phyloP scores from a whole-genome alignment of 2,888 invertebrate genomes.

The Phalangium opilio region DNA sequence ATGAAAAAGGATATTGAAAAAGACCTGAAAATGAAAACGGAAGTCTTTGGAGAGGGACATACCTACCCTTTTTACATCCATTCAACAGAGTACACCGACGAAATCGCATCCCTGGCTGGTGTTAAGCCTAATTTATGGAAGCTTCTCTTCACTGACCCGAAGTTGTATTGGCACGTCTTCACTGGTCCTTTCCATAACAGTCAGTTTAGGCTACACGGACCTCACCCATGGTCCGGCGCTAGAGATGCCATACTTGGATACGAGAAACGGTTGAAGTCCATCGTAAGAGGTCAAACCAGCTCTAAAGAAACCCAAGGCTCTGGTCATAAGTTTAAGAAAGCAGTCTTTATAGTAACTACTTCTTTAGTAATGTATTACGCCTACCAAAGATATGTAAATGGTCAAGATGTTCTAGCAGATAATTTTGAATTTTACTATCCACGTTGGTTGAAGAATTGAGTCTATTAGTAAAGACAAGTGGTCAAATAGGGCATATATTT shows the following conservation, averaged over 20 bases:
- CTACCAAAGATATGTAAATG: too few relatives aligned
- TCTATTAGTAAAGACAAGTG: too few relatives aligned
- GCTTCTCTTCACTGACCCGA: constrained; percentile 23
- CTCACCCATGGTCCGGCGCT: constrained; percentile 32
- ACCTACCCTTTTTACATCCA: constrained; percentile 17
- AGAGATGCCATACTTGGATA: constrained; percentile 31
- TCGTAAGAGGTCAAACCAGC: too few relatives aligned
- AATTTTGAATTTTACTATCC: too few relatives aligned
- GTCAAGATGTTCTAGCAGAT: too few relatives aligned
- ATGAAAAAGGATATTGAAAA: constrained; percentile 29
- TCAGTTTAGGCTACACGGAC: constrained; percentile 31
- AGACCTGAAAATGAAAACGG: constrained; percentile 19
- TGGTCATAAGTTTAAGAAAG: too few relatives aligned
- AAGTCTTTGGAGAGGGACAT: constrained; percentile 16
- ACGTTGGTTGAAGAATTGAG: too few relatives aligned
- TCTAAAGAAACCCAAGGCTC: too few relatives aligned
- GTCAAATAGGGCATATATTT: too few relatives aligned
- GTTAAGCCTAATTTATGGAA: constrained; percentile 30
- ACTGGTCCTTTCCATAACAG: constrained; percentile 29
- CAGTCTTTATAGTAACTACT: too few relatives aligned
- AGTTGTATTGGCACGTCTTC: constrained; percentile 23
- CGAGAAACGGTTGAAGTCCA: constrained; percentile 13
- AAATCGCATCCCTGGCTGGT: constrained; percentile 31
- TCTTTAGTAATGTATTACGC: too few relatives aligned
- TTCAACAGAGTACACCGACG: constrained; percentile 30